These are phyloP conservation scores for Plagiodera versicolora DNA, from an alignment of 2,888 invertebrate species.

Conservation along the genomic window DNA sequence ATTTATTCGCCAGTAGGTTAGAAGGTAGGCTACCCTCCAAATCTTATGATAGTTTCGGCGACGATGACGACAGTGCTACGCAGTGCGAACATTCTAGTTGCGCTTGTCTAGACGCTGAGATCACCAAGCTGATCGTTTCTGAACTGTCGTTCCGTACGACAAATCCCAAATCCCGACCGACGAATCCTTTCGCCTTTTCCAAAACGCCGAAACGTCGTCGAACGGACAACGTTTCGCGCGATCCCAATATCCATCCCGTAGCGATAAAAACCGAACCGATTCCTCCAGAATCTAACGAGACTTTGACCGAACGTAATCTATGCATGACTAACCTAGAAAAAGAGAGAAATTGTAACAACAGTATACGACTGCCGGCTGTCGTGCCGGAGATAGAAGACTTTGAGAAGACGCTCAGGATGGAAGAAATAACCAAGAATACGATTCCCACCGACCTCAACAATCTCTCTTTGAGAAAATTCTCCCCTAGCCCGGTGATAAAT, in stretches of 20 bases:
- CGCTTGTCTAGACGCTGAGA: background rate
- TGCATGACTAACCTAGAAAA: background rate
- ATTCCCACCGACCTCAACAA: constrained; percentile 24
- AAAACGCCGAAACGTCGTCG: too few relatives aligned
- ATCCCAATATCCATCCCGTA: too few relatives aligned
- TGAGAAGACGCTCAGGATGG: constrained; percentile 30
- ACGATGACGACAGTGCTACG: background rate
- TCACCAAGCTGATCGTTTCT: background rate
- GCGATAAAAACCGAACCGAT: too few relatives aligned
- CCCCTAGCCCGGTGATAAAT: constrained; percentile 26
- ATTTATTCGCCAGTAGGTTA: constrained; percentile 5
- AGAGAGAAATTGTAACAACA: background rate
- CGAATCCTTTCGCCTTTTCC: too few relatives aligned
- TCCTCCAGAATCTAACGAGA: too few relatives aligned
- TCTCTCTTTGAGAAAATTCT: constrained; percentile 22
- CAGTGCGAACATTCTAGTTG: background rate
- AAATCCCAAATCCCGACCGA: too few relatives aligned
- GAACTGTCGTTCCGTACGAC: too few relatives aligned
- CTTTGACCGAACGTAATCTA: background rate
- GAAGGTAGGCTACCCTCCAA: background rate
- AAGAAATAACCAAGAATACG: constrained; percentile 27
- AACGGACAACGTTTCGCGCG: too few relatives aligned
- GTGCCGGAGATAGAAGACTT: constrained; percentile 39
- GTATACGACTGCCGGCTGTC: constrained; percentile 30
- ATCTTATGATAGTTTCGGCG: background rate